phyloP scores from a whole-genome alignment of 2,888 invertebrate species.

The Microctonus brassicae region DNA sequence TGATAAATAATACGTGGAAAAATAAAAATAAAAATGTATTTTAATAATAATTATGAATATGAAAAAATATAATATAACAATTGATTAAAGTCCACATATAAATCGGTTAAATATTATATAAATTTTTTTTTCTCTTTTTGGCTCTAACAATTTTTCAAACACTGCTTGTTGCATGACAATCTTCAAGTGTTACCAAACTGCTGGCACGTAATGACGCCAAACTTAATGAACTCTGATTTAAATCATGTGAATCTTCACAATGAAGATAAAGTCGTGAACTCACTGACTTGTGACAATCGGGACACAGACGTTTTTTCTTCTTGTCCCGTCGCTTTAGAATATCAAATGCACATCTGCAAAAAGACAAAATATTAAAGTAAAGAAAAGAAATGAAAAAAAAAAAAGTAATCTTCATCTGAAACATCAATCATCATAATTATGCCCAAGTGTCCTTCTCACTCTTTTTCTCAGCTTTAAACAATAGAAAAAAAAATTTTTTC shows the following conservation, averaged over 20 bases:
- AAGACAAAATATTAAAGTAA: slow-evolving; percentile 29
- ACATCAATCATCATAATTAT: background rate
- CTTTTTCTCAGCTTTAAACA: no score
- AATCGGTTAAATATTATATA: background rate
- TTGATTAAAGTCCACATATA: background rate
- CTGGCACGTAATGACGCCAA: slow-evolving; percentile 68
- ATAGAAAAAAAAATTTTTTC: no score
- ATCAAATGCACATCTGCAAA: slow-evolving; percentile 77
- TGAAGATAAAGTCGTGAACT: slow-evolving; percentile 77
- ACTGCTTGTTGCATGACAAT: slow-evolving; percentile 68
- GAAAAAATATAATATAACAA: background rate
- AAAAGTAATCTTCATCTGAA: background rate
- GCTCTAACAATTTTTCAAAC: slow-evolving; percentile 49
- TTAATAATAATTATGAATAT: background rate
- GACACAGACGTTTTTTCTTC: slow-evolving; percentile 77
- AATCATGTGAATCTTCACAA: slow-evolving; percentile 69
- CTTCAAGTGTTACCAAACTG: slow-evolving; percentile 67
- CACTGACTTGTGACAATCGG: slow-evolving; percentile 79
- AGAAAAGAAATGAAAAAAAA: no score
- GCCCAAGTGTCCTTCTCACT: background rate
- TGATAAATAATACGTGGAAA: background rate
- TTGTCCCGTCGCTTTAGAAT: slow-evolving; percentile 76
- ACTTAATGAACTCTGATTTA: slow-evolving; percentile 70
- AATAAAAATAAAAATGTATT: background rate
- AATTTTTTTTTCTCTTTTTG: slow-evolving; percentile 6